phyloP scores from a whole-genome alignment of 2,888 invertebrate genomes.

The Hyposoter dolosus region DNA sequence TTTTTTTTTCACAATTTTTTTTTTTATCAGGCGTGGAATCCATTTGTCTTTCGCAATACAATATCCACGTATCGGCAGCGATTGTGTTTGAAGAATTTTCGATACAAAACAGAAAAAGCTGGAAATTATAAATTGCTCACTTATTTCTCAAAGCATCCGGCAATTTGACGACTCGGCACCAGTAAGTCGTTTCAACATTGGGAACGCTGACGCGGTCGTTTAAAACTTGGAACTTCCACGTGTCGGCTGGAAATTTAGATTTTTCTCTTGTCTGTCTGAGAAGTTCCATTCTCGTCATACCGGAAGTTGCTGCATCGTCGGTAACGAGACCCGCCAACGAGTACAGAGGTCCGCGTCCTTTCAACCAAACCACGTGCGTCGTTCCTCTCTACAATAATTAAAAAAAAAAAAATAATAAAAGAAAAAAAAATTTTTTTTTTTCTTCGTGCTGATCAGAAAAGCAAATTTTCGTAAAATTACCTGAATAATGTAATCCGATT shows the following conservation, averaged over 20 bases:
- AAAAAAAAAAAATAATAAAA: background rate
- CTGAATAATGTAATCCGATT: constrained; percentile 91
- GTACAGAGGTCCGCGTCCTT: constrained; percentile 91
- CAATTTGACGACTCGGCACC: constrained; percentile 95
- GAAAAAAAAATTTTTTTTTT: background rate
- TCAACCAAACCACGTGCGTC: constrained; percentile 94
- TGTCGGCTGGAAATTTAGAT: constrained; percentile 85
- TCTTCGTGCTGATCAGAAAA: background rate
- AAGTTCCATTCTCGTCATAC: constrained; percentile 92
- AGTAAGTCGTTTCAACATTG: constrained; percentile 96
- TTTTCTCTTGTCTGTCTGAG: constrained; percentile 85
- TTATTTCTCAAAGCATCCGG: constrained; percentile 88
- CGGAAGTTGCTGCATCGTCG: constrained; percentile 87
- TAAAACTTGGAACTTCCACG: constrained; percentile 88
- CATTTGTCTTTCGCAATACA: background rate
- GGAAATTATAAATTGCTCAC: constrained; percentile 90
- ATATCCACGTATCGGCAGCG: background rate
- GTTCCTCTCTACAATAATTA: constrained; percentile 90
- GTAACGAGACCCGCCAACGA: constrained; percentile 88
- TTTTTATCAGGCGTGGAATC: background rate
- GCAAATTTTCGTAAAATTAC: constrained; percentile 81
- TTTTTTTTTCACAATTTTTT: background rate
- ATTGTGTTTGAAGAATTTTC: background rate
- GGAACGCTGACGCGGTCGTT: constrained; percentile 91
- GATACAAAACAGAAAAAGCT: background rate